phyloP scores from a whole-genome alignment of 2,888 invertebrate genomes.

The Thymelicus sylvestris region DNA sequence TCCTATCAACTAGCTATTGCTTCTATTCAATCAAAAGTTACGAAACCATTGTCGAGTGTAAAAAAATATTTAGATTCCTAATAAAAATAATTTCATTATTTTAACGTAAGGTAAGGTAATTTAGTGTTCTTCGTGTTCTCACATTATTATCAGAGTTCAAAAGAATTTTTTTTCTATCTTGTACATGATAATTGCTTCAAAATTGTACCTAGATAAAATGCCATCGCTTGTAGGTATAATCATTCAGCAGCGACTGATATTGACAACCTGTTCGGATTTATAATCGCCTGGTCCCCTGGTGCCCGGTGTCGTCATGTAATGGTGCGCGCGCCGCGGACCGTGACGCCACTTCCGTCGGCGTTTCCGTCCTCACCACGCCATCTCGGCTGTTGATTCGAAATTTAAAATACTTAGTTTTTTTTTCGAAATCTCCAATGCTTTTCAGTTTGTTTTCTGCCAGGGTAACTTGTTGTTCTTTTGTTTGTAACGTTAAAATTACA shows the following conservation, averaged over 20 bases:
- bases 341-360: conserved; percentile 77
- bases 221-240: not conserved
- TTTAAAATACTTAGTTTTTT: conserved; percentile 39
- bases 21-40: too few species aligned
- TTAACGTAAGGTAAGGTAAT: too few species aligned
- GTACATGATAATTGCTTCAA: too few species aligned
- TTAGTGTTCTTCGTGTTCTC: too few species aligned
- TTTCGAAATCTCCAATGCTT: conserved; percentile 12
- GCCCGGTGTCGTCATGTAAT: conserved; percentile 69
- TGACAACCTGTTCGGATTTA: conserved; percentile 42
- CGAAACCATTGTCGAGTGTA: too few species aligned
- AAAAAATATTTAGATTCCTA: too few species aligned
- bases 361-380: conserved; percentile 73
- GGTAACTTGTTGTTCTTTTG: conserved; percentile 7
- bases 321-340: conserved; percentile 67
- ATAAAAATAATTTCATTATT: too few species aligned
- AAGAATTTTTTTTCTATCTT: too few species aligned
- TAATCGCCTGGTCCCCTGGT: conserved; percentile 44
- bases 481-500: not conserved
- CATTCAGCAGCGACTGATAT: conserved; percentile 13
- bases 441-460: not conserved
- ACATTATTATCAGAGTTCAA: too few species aligned
- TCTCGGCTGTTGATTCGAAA: conserved; percentile 71
- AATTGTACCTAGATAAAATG: too few species aligned
- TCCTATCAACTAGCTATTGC: too few species aligned